A percentile compares a stretch with the other conserved stretches of the same genome.
These are phyloP conservation scores for Thyatira batis DNA, from an alignment of 2,888 invertebrate genomes.

Conservation along the genomic window DNA sequence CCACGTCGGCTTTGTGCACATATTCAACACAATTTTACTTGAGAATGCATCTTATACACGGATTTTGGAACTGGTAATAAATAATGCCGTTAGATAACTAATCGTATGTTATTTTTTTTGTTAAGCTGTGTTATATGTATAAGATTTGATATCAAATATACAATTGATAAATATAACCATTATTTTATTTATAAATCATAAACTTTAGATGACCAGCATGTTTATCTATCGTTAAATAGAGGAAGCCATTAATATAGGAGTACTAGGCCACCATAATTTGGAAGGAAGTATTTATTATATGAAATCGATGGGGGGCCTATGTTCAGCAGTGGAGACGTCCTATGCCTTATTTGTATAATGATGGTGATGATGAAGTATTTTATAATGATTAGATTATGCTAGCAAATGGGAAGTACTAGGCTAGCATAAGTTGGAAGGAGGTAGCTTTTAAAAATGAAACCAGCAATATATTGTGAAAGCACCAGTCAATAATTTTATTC, in stretches of 20 bases:
- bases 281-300: too few relatives aligned
- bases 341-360: too few relatives aligned
- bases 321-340: too few relatives aligned
- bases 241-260: too few relatives aligned
- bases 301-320: too few relatives aligned
- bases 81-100: constrained; percentile 1
- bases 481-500: constrained; percentile 81
- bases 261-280: too few relatives aligned
- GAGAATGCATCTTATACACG: neutral
- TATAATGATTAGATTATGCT: too few relatives aligned
- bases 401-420: too few relatives aligned
- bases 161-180: constrained; percentile 62
- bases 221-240: too few relatives aligned
- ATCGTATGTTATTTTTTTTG: constrained; percentile 40
- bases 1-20: neutral
- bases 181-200: constrained; percentile 42
- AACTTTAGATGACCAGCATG: too few relatives aligned
- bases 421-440: neutral
- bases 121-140: constrained; percentile 75
- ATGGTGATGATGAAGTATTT: too few relatives aligned
- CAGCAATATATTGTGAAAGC: constrained; percentile 77
- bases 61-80: neutral
- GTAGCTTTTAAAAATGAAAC: constrained; percentile 60
- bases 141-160: constrained; percentile 82
- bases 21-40: neutral